A percentile compares a stretch with the other conserved stretches of the same genome.
Evolutionary conservation across 2,797 vertebrate genomes (phyloP).

Genomic region (Gambusia yucatana): DNA sequence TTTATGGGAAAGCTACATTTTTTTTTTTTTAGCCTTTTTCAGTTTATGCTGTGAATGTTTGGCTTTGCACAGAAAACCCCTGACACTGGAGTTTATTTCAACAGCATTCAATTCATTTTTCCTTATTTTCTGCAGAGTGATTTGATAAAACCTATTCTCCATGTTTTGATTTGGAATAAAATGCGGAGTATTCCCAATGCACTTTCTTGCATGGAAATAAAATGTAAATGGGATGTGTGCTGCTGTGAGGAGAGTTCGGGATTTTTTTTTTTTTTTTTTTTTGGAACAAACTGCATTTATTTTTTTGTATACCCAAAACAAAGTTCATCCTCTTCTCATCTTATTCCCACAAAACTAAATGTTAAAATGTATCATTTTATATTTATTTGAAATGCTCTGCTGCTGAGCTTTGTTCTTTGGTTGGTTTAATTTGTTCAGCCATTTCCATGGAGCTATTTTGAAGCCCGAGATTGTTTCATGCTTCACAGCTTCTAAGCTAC

Average conservation of each 20-base stretch:
- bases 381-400: not conserved
- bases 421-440: not conserved
- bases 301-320: not conserved
- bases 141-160: not conserved
- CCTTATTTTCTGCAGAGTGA: not conserved
- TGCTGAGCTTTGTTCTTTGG: not conserved
- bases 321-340: not conserved
- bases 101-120: not conserved
- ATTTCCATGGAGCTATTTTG: not conserved
- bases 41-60: not conserved
- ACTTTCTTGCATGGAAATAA: not conserved
- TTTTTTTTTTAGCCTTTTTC: not conserved
- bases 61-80: not conserved
- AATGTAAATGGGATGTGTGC: not conserved
- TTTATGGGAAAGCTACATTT: not conserved
- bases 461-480: not conserved
- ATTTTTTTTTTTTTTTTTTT: not conserved
- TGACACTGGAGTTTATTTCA: not conserved
- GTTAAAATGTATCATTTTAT: not conserved
- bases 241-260: not conserved
- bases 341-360: constrained; percentile 1
- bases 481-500: constrained; percentile 11
- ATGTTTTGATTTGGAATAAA: not conserved
- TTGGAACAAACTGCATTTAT: not conserved
- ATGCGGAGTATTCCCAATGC: not conserved